These are phyloP conservation scores for Melieria picta DNA, from an alignment of 2,888 invertebrate species.

Conservation along the genomic window DNA sequence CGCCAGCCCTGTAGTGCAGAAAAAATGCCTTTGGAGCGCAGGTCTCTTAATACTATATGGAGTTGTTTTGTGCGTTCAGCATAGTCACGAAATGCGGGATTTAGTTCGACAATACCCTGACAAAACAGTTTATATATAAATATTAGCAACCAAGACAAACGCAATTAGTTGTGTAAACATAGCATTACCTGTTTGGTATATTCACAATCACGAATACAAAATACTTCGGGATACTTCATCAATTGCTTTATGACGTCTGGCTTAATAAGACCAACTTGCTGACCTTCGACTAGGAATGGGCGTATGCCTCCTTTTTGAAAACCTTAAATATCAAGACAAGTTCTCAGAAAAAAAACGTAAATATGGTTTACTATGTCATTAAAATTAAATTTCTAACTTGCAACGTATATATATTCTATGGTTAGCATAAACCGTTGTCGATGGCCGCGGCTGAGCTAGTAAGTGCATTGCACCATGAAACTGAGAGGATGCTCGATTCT, in stretches of 20 bases:
- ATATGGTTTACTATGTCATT: background rate
- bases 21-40: conserved; percentile 80
- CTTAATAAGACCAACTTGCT: conserved; percentile 88
- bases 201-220: conserved; percentile 64
- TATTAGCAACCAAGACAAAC: background rate
- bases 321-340: conserved; percentile 68
- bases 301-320: conserved; percentile 81
- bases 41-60: conserved; percentile 80
- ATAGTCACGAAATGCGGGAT: conserved; percentile 88
- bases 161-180: background rate
- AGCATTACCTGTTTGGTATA: conserved; percentile 59
- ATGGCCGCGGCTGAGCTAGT: too few relatives aligned
- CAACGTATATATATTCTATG: background rate
- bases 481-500: too few relatives aligned
- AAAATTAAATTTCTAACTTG: too few relatives aligned
- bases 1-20: conserved; percentile 90
- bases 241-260: conserved; percentile 86
- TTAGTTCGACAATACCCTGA: conserved; percentile 82
- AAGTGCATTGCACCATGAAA: too few relatives aligned
- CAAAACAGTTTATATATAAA: conserved; percentile 61
- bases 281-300: conserved; percentile 88
- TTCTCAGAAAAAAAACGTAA: background rate
- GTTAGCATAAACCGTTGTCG: background rate
- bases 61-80: conserved; percentile 81
- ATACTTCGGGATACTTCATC: conserved; percentile 83